Evolutionary conservation across 2,888 invertebrate species (phyloP).

Genomic region (Muschampia plurimacula): DNA sequence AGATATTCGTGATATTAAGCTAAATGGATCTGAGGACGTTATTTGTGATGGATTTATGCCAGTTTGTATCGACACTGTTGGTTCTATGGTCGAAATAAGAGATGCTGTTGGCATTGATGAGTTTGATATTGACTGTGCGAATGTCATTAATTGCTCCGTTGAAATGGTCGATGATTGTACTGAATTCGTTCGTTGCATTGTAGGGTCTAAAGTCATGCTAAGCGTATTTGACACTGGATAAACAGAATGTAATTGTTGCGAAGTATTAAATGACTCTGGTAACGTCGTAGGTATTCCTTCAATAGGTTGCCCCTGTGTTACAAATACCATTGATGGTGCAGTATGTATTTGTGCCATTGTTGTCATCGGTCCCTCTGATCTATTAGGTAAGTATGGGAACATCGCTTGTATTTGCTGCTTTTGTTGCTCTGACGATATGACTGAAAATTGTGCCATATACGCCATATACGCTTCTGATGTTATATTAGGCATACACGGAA

Average conservation of each 20-base stretch:
- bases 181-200: background rate
- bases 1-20: background rate
- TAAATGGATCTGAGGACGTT: background rate
- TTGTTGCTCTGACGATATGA: background rate
- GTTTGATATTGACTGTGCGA: background rate
- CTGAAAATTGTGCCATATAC: background rate
- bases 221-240: background rate
- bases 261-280: background rate
- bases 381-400: background rate
- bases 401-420: constrained; percentile 2
- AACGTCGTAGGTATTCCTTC: background rate
- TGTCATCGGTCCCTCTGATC: background rate
- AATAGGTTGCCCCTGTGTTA: background rate
- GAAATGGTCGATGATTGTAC: background rate
- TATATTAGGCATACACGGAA: background rate
- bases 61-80: background rate
- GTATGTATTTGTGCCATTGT: background rate
- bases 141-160: background rate
- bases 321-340: background rate
- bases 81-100: background rate
- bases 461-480: background rate
- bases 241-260: background rate
- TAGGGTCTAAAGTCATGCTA: background rate
- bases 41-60: background rate
- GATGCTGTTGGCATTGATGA: background rate